phyloP scores from a whole-genome alignment of 1,140 invertebrate species.

The Trachymyrmex septentrionalis region DNA sequence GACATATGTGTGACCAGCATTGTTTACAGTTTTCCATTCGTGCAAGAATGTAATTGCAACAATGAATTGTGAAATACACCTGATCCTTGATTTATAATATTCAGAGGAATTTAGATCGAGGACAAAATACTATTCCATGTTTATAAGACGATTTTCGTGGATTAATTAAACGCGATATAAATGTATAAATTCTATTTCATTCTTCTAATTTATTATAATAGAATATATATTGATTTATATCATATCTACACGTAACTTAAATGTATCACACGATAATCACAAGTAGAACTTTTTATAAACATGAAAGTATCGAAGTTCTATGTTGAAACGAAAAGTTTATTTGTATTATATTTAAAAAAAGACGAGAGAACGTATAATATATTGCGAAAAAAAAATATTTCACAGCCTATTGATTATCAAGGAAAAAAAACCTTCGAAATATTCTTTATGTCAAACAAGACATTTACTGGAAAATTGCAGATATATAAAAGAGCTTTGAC shows the following conservation, averaged over 20 bases:
- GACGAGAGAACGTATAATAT: background rate
- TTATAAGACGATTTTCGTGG: background rate
- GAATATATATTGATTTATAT: slow-evolving; percentile 5
- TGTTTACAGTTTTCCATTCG: slow-evolving; percentile 19
- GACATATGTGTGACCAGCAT: slow-evolving; percentile 4
- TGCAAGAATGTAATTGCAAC: background rate
- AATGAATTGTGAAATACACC: slow-evolving; percentile 30
- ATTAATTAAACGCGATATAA: background rate
- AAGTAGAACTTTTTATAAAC: background rate
- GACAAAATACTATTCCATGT: background rate
- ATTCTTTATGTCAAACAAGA: background rate
- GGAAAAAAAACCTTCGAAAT: background rate
- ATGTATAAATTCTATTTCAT: background rate
- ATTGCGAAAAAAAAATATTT: background rate
- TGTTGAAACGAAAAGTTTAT: background rate
- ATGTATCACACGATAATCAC: background rate
- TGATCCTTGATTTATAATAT: slow-evolving; percentile 29
- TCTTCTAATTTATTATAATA: background rate
- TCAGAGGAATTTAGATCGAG: slow-evolving; percentile 35
- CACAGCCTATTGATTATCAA: background rate
- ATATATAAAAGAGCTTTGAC: background rate
- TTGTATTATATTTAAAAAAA: background rate
- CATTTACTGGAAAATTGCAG: background rate
- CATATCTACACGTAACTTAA: background rate
- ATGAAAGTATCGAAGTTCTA: background rate